Evolutionary conservation across 1,140 invertebrate genomes (phyloP).

Genomic region (Brachionus calyciflorus): DNA sequence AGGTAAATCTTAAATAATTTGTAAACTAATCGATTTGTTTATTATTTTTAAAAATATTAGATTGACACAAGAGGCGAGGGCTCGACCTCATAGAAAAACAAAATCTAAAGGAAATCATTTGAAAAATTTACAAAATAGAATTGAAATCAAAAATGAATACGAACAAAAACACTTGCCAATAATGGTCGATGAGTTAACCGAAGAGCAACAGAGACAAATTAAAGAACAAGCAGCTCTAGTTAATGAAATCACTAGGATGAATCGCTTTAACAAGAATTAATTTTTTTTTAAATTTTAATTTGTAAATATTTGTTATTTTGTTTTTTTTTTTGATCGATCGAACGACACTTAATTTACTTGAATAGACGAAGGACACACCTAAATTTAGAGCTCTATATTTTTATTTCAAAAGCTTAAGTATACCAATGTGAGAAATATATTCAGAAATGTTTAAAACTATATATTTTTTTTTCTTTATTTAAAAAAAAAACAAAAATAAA

Average conservation of each 20-base stretch:
- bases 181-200: background rate
- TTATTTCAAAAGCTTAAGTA: no score
- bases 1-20: no score
- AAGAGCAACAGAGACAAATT: constrained; percentile 18
- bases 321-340: background rate
- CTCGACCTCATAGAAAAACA: constrained; percentile 15
- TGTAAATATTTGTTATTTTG: constrained; percentile 30
- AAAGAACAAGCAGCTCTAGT: background rate
- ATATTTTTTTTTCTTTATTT: no score
- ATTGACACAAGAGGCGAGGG: constrained; percentile 6
- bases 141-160: constrained; percentile 50
- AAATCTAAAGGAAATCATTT: constrained; percentile 45
- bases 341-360: no score
- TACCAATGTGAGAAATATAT: no score
- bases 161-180: constrained; percentile 50
- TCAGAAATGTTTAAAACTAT: no score
- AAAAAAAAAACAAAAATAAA: no score
- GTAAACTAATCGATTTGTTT: no score
- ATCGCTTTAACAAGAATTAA: constrained; percentile 26
- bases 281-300: background rate
- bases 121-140: constrained; percentile 45
- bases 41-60: no score
- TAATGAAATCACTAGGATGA: constrained; percentile 24
- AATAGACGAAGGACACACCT: no score
- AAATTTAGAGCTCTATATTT: no score